Evolutionary conservation across 1,140 invertebrate species (phyloP).

Genomic region (Brachionus angularis): DNA sequence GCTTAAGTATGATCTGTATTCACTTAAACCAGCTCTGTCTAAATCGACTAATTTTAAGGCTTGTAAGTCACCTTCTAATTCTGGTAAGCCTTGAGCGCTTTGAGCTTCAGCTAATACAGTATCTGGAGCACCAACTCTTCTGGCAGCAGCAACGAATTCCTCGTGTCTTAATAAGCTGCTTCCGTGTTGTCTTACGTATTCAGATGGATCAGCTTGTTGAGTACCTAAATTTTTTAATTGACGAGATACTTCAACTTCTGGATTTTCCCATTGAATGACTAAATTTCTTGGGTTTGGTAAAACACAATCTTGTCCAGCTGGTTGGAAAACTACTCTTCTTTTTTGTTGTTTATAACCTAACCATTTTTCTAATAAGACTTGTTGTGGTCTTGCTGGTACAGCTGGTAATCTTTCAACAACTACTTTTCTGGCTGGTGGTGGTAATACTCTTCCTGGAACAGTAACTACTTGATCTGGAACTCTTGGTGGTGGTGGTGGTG

Average conservation of each 20-base stretch:
- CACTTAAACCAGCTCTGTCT: not conserved
- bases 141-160: not conserved
- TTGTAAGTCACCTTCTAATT: slow-evolving; percentile 28
- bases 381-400: no score
- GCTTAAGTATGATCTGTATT: slow-evolving; percentile 13
- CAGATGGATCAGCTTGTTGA: slow-evolving; percentile 34
- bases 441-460: no score
- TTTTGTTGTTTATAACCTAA: slow-evolving; percentile 22
- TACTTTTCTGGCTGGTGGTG: no score
- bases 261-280: slow-evolving; percentile 40
- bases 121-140: slow-evolving; percentile 10
- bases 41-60: slow-evolving; percentile 18
- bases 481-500: no score
- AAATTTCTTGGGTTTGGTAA: slow-evolving; percentile 19
- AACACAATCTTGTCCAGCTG: not conserved
- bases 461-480: no score
- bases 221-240: slow-evolving; percentile 17
- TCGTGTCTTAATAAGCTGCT: slow-evolving; percentile 5
- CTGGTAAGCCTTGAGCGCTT: slow-evolving; percentile 13
- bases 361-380: no score
- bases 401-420: no score
- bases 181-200: slow-evolving; percentile 37
- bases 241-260: slow-evolving; percentile 29
- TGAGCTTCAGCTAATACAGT: not conserved
- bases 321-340: slow-evolving; percentile 22